phyloP scores from a whole-genome alignment of 2,888 invertebrate species.

The Esperia sulphurella region DNA sequence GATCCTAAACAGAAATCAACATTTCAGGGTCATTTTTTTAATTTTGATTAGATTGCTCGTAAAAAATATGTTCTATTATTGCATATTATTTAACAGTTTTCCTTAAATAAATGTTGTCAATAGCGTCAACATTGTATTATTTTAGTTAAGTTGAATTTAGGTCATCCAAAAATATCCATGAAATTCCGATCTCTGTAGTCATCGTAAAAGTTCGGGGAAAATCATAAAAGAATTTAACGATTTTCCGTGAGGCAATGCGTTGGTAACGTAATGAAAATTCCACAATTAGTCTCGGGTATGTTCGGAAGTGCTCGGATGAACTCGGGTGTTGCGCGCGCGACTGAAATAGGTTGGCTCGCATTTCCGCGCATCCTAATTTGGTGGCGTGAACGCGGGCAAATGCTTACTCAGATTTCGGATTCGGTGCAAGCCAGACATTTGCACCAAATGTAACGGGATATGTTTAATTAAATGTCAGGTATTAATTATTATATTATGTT shows the following conservation, averaged over 20 bases:
- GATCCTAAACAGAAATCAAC: no score
- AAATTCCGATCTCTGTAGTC: not conserved
- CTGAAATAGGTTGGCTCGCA: slow-evolving; percentile 66
- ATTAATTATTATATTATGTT: not conserved
- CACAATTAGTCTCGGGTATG: slow-evolving; percentile 59
- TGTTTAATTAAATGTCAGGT: not conserved
- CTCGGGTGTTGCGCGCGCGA: slow-evolving; percentile 52
- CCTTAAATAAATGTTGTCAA: no score
- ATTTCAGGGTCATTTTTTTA: no score
- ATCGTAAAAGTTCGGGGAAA: not conserved
- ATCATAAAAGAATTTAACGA: not conserved
- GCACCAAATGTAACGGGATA: not conserved
- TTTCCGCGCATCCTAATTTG: slow-evolving; percentile 79
- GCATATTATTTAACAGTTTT: no score
- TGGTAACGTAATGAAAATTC: slow-evolving; percentile 47
- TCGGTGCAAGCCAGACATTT: slow-evolving; percentile 28
- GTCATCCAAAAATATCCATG: not conserved
- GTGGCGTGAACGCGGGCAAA: slow-evolving; percentile 54
- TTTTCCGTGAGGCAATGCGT: slow-evolving; percentile 36
- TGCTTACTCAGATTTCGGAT: slow-evolving; percentile 57
- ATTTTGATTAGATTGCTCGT: no score
- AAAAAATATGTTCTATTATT: no score
- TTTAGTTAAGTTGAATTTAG: no score
- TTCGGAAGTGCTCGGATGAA: slow-evolving; percentile 44
- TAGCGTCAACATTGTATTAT: no score